phyloP scores from a whole-genome alignment of 2,888 invertebrate genomes.

The Schrankia costaestrigalis region DNA sequence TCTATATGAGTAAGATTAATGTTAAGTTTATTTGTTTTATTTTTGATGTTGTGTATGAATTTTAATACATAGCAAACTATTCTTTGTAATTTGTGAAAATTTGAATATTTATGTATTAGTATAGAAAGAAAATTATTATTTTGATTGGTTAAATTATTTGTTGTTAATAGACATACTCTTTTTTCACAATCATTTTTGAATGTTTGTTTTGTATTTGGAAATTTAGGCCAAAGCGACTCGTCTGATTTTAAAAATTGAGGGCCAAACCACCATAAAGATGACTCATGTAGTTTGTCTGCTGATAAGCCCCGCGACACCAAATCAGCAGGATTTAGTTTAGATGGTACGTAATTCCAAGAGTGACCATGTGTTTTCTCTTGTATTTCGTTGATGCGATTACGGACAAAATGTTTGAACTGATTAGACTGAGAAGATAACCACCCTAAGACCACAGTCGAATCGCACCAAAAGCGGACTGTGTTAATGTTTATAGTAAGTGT shows the following conservation, averaged over 20 bases:
- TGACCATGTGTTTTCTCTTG: background rate
- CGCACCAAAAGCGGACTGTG: slow-evolving; percentile 1
- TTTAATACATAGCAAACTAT: background rate
- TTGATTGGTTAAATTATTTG: background rate
- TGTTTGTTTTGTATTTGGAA: background rate
- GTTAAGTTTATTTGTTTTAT: background rate
- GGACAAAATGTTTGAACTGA: background rate
- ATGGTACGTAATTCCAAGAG: background rate
- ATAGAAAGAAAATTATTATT: background rate
- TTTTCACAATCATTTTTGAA: background rate
- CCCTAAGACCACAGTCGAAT: background rate
- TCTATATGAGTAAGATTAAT: background rate
- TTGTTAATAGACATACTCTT: background rate
- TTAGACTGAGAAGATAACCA: background rate
- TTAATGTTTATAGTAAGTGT: background rate
- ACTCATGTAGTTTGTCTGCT: background rate
- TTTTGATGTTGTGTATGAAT: slow-evolving; percentile 1
- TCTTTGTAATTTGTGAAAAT: background rate
- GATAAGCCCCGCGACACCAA: background rate
- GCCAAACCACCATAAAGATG: background rate
- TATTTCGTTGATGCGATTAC: background rate
- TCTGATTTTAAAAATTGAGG: background rate
- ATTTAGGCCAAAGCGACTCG: background rate
- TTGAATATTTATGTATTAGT: slow-evolving; percentile 1
- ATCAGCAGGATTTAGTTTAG: background rate